phyloP scores from a whole-genome alignment of 2,113 vertebrate species.

The Bujurquina vittata region DNA sequence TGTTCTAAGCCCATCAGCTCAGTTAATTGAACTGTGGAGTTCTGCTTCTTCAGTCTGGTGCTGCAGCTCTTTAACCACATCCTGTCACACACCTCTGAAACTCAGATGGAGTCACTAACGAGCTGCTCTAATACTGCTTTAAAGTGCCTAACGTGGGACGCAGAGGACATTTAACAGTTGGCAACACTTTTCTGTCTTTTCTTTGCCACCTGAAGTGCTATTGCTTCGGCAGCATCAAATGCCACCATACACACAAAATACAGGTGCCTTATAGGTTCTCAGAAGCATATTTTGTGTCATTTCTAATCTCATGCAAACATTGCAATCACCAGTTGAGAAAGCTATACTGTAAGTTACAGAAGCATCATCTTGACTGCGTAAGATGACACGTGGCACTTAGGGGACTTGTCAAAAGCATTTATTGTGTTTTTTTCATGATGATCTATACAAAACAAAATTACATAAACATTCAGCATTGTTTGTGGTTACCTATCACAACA shows the following conservation, averaged over 20 bases:
- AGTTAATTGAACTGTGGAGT: background rate
- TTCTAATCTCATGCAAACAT: background rate
- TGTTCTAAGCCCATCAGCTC: background rate
- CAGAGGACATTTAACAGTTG: background rate
- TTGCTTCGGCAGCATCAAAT: background rate
- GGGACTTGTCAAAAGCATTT: conserved; percentile 31
- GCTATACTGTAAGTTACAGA: background rate
- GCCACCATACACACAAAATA: background rate
- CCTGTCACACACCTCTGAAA: conserved; percentile 56
- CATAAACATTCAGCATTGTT: background rate
- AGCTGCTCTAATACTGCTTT: background rate
- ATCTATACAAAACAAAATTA: background rate
- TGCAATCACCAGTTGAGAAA: background rate
- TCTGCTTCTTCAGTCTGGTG: conserved; percentile 12
- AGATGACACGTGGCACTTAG: conserved; percentile 8
- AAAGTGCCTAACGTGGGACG: background rate
- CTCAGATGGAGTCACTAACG: conserved; percentile 19
- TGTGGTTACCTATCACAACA: background rate
- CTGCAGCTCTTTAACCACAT: conserved; percentile 61
- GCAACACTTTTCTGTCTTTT: background rate
- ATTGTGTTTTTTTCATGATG: background rate
- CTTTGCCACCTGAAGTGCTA: background rate
- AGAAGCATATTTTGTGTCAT: background rate
- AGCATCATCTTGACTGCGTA: background rate
- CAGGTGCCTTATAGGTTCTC: background rate